These are phyloP conservation scores for Triplophysa yarkandensis DNA, from an alignment of 2,797 vertebrate species.

Conservation along the genomic window DNA sequence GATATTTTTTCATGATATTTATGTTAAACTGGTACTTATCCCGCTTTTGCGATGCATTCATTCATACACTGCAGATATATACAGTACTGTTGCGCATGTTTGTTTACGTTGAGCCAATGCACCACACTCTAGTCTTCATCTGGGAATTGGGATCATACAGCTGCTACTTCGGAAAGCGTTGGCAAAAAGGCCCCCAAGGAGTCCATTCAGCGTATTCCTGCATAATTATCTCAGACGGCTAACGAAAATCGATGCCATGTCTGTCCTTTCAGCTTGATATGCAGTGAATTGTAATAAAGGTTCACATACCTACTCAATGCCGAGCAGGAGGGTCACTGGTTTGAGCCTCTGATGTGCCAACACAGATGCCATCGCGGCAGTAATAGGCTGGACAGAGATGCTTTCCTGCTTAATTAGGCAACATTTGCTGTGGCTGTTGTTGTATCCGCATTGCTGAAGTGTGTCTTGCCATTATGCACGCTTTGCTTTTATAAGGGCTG, in stretches of 20 bases:
- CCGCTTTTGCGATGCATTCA: no score
- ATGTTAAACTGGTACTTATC: background rate
- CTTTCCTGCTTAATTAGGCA: slow-evolving; percentile 51
- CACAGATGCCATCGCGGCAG: slow-evolving; percentile 7
- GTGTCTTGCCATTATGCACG: slow-evolving; percentile 52
- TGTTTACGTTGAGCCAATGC: slow-evolving; percentile 16
- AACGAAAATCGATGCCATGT: slow-evolving; percentile 69
- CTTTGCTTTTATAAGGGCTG: slow-evolving; percentile 52
- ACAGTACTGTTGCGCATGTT: slow-evolving; percentile 33
- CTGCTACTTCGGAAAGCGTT: slow-evolving; percentile 64
- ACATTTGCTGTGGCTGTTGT: slow-evolving; percentile 50
- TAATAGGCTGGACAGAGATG: slow-evolving; percentile 37
- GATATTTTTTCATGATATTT: slow-evolving; percentile 17
- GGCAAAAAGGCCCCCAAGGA: slow-evolving; percentile 54
- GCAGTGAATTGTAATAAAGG: slow-evolving; percentile 63
- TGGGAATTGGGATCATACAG: slow-evolving; percentile 67
- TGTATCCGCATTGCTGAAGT: slow-evolving; percentile 56
- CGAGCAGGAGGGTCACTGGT: slow-evolving; percentile 15
- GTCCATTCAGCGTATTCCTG: slow-evolving; percentile 69
- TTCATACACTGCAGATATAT: slow-evolving; percentile 49
- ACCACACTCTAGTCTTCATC: slow-evolving; percentile 53
- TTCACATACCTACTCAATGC: slow-evolving; percentile 60
- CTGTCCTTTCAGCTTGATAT: slow-evolving; percentile 60
- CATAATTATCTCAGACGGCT: slow-evolving; percentile 74
- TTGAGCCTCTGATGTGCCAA: slow-evolving; percentile 14